Evolutionary conservation across 2,888 invertebrate species (phyloP), one percentile per base, ranked within the genome.

Genomic region (Xanthia togata): DNA sequence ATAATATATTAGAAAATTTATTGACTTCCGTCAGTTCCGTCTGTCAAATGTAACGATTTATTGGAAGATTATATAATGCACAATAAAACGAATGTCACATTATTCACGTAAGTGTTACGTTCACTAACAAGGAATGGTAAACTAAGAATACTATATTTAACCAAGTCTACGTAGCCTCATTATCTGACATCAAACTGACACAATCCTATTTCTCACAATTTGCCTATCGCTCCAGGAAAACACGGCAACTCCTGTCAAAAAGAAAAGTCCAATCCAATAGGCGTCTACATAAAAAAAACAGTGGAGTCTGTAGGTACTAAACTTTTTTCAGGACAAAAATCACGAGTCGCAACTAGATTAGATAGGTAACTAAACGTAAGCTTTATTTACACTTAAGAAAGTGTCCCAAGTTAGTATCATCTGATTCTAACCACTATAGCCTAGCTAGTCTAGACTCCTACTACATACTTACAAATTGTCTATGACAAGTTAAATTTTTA

Each of bases 1-100:
- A 76, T 59, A 65, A 76, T 75, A 81, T 74, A 76, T 73, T 62
- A 31, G 1, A 76, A 44, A 35, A 76, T 79, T 71, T 74, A 84
- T 80, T n/a, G n/a, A 87, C 81, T 87, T 87, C 88, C 89, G 78
- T 70, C 71, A 79, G 53, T 87, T 87, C 88, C 89, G 78, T 70
- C 71, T 81, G 47, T 62, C 65, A 59, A 63, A 70, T n/a, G 4
- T 26, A 44, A 73, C 41, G 59, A 57, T 78, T 63, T 70, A 79
- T 72, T 53, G n/a, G n/a, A 50, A 65, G 53, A 63, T 76, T 79
- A 78, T 57, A 62, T 77, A 72, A 74, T n/a, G 62, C 71, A 73
- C 68, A 77, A 44, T 55, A 62, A 35, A 68, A 62, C 2, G 9
- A 20, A 14, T 71, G 74, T 57, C 60, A 17, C n/a, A 57, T 83